A percentile compares a stretch with the other conserved stretches of the same genome.
Conservation (phyloP, 2,113 vertebrate genomes). For the Formicarius rufipectus region DNA sequence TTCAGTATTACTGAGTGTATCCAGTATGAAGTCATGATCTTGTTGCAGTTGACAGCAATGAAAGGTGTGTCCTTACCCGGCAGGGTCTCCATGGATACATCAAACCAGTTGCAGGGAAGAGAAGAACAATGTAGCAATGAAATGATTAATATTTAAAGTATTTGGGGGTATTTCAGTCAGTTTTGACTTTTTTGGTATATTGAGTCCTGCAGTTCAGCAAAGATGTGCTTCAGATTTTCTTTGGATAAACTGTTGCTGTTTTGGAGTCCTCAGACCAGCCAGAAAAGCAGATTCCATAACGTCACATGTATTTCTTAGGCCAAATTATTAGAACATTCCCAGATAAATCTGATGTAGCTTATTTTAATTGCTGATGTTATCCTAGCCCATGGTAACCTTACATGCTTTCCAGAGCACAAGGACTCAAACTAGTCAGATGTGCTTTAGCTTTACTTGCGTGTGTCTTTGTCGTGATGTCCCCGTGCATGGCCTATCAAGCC, state of each 20-base stretch:
- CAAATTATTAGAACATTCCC: not conserved
- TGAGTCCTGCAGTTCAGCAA: not conserved
- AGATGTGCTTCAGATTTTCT: not conserved
- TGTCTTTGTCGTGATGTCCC: not conserved
- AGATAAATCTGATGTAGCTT: not conserved
- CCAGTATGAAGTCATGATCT: not conserved
- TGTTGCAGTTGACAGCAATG: not conserved
- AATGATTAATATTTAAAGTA: not conserved
- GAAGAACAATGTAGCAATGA: not conserved
- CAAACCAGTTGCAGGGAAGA: not conserved
- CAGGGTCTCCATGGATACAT: not conserved
- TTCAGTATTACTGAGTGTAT: not conserved
- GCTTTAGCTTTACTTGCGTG: not conserved
- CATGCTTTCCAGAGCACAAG: not conserved
- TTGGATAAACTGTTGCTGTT: not conserved
- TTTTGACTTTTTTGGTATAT: not conserved
- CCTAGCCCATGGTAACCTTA: not conserved
- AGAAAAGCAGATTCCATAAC: not conserved
- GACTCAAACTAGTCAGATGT: not conserved
- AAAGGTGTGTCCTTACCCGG: not conserved
- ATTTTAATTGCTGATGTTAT: not conserved
- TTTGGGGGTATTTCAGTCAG: not conserved
- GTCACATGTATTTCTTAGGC: not conserved
- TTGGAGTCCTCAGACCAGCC: not conserved
- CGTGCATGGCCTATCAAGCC: not conserved